A percentile compares a stretch with the other conserved stretches of the same genome.
These are phyloP conservation scores for Ectemnius cavifrons DNA, from an alignment of 2,888 invertebrate genomes.

Conservation along the genomic window DNA sequence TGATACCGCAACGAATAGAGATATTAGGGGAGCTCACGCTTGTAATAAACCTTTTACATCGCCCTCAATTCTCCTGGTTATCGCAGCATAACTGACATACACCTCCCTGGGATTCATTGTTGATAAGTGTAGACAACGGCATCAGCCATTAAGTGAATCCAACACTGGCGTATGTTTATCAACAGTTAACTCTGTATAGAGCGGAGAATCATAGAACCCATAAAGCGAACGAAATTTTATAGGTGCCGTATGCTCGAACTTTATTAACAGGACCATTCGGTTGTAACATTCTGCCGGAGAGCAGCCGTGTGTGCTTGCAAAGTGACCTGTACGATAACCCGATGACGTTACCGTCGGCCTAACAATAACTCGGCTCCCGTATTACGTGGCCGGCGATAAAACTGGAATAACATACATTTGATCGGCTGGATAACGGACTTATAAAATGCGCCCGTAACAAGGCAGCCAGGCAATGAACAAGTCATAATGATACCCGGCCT, in stretches of 20 bases:
- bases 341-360: conserved; percentile 1
- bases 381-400: background rate
- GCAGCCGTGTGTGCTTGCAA: background rate
- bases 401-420: conserved; percentile 17
- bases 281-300: conserved; percentile 12
- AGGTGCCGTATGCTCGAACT: conserved; percentile 30
- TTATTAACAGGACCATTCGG: conserved; percentile 12
- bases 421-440: background rate
- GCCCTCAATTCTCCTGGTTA: no score
- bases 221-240: conserved; percentile 32
- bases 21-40: no score
- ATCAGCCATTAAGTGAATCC: no score
- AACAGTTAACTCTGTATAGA: conserved; percentile 8
- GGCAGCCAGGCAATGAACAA: no score
- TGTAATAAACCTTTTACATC: no score
- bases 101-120: no score
- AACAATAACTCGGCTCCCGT: background rate
- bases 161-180: conserved; percentile 11
- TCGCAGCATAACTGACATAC: no score
- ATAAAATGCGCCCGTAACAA: background rate
- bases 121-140: no score
- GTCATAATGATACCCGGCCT: no score
- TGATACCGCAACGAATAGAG: no score
- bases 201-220: background rate
- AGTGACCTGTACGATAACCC: conserved; percentile 15